These are phyloP conservation scores for Andrena haemorrhoa DNA, from an alignment of 2,888 invertebrate genomes.

Conservation along the genomic window DNA sequence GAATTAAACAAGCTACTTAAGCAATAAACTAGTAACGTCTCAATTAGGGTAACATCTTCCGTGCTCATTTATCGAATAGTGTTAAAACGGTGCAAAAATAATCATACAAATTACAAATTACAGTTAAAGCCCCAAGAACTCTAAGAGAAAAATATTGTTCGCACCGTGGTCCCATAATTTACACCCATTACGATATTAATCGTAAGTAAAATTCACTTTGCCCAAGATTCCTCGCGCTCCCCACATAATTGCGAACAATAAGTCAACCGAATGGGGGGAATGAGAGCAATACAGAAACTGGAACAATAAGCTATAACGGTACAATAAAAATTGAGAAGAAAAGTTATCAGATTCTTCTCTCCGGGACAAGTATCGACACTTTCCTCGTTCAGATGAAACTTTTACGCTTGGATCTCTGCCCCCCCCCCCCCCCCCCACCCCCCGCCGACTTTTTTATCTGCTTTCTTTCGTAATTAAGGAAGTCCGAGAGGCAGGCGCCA, in stretches of 20 bases:
- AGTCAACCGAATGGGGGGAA: conserved; percentile 21
- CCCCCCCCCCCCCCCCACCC: conserved; percentile 11
- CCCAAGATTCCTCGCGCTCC: background rate
- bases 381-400: conserved; percentile 61
- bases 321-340: conserved; percentile 57
- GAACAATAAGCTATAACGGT: conserved; percentile 59
- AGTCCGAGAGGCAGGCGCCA: conserved; percentile 58
- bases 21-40: background rate
- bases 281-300: conserved; percentile 43
- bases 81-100: too few relatives aligned
- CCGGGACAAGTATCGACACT: conserved; percentile 62
- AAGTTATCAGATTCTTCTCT: conserved; percentile 55
- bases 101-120: too few relatives aligned
- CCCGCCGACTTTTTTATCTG: conserved; percentile 59
- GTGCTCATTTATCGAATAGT: too few relatives aligned
- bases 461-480: conserved; percentile 70
- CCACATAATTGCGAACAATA: conserved; percentile 15
- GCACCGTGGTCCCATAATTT: too few relatives aligned
- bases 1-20: background rate
- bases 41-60: too few relatives aligned
- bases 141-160: too few relatives aligned
- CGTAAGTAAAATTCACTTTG: conserved; percentile 7
- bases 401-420: conserved; percentile 44
- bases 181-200: conserved; percentile 6
- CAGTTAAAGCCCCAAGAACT: too few relatives aligned